These are phyloP conservation scores for Tholera decimalis DNA, from an alignment of 2,888 invertebrate species.

Conservation along the genomic window DNA sequence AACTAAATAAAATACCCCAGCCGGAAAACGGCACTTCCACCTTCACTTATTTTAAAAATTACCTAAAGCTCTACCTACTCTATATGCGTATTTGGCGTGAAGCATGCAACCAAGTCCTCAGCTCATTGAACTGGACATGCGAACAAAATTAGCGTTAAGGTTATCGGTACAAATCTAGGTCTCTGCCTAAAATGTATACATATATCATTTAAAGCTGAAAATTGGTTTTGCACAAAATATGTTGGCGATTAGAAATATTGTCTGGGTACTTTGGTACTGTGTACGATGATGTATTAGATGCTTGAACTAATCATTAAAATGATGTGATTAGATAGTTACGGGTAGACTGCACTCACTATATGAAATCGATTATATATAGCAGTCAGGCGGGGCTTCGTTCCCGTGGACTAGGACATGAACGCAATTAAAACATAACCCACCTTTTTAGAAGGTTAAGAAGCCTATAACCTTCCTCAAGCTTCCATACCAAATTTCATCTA, in stretches of 20 bases:
- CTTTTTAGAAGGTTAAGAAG: too few species aligned
- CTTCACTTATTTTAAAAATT: conserved; percentile 7
- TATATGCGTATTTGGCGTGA: conserved; percentile 45
- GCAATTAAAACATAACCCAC: too few species aligned
- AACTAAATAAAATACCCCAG: background rate
- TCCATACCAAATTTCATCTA: too few species aligned
- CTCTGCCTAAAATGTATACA: conserved; percentile 7
- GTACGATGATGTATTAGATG: too few species aligned
- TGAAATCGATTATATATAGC: too few species aligned
- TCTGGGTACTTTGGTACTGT: too few species aligned
- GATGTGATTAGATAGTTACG: too few species aligned
- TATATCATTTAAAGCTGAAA: background rate
- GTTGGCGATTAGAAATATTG: background rate
- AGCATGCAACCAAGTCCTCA: conserved; percentile 36
- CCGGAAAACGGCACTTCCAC: conserved; percentile 7
- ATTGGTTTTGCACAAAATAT: background rate
- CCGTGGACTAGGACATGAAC: too few species aligned
- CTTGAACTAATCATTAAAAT: too few species aligned
- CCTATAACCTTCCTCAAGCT: too few species aligned
- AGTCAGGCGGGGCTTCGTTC: too few species aligned
- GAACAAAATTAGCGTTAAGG: conserved; percentile 47
- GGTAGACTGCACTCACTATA: too few species aligned
- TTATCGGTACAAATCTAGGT: conserved; percentile 44
- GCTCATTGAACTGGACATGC: conserved; percentile 48
- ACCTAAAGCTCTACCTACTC: conserved; percentile 30